Base-by-base conservation (phyloP, 2,888 invertebrate species). In the Eupithecia pulchellata region DNA sequence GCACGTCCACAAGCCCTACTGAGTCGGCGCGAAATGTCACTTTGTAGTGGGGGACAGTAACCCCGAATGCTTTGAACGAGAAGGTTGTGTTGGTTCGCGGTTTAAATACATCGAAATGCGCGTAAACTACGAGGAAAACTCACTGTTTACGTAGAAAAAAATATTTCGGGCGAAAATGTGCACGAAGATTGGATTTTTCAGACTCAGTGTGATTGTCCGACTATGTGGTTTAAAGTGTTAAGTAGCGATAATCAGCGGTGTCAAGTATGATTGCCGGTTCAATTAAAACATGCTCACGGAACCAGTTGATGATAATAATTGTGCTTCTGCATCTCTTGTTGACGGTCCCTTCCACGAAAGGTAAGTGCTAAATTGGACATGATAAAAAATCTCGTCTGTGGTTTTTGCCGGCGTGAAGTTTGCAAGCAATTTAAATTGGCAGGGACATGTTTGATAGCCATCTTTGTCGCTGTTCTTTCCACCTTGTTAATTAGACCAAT, bases 1-100 rank as follows among this genome's bases (percentile, higher is more conserved):
- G 52, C 25, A 52, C 58, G 58, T 90, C 87, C 84, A 77, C 82
- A 79, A 77, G 78, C 83, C 78, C 80, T 86, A 91, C 91, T 86
- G 93, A 93, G 93, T 92, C 92, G 92, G 93, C 93, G 93, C 93
- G 86, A 92, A 92, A 91, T 91, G 89, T 89, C 88, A 89, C 81
- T 25, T 25, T 77, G 84, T 85, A 86, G 88, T 87, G 91, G 89
- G 91, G 92, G 89, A 83, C 91, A 94, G 93, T 94, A 88, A 91
- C 90, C 92, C 86, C 85, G 84, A 83, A 80, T 82, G 84, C 84
- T 80, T 80, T 79, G 77, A 69, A 86, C 84, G 90, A 77, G 89
- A 85, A 89, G 90, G 89, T 86, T 88, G 93, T 89, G 92, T 88
- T 89, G 86, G 86, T 81, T 77, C 74, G 69, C 80, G 80, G 73